These are phyloP conservation scores for Oeneis ivallda DNA, from an alignment of 2,888 invertebrate genomes.

Conservation along the genomic window DNA sequence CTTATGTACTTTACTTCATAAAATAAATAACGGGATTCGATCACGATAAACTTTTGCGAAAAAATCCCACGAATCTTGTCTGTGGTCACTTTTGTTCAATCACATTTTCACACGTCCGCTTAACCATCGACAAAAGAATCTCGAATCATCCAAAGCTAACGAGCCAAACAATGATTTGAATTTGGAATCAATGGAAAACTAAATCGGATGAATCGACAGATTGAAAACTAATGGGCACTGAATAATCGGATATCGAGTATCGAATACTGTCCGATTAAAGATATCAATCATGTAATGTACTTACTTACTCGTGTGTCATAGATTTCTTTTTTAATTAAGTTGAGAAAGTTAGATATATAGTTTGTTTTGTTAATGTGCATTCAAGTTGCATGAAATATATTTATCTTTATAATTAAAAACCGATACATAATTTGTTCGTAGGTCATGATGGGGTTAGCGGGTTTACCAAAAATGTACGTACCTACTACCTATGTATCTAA, in stretches of 20 bases:
- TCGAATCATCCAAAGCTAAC: conserved; percentile 54
- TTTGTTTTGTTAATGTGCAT: conserved; percentile 42
- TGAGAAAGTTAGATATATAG: conserved; percentile 48
- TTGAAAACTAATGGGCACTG: conserved; percentile 46
- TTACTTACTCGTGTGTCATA: conserved; percentile 43
- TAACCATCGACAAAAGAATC: conserved; percentile 59
- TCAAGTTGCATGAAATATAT: neutral
- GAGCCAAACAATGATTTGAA: conserved; percentile 65
- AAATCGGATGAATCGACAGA: conserved; percentile 73
- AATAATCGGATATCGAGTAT: conserved; percentile 45
- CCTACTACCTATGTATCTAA: no score
- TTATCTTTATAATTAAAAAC: neutral
- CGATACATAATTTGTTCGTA: neutral
- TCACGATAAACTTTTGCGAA: conserved; percentile 23
- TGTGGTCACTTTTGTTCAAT: conserved; percentile 33
- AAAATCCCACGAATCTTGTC: conserved; percentile 33
- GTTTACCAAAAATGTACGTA: no score
- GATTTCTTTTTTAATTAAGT: conserved; percentile 57
- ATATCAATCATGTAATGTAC: conserved; percentile 55
- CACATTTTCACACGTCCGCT: conserved; percentile 56
- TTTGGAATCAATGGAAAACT: conserved; percentile 69
- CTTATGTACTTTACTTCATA: neutral
- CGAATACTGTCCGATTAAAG: conserved; percentile 52
- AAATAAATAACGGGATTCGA: conserved; percentile 20
- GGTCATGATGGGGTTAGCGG: no score